Evolutionary conservation across 2,888 invertebrate species (phyloP), one percentile per base, ranked within the genome.

Genomic region (Cataglyphis cursor): DNA sequence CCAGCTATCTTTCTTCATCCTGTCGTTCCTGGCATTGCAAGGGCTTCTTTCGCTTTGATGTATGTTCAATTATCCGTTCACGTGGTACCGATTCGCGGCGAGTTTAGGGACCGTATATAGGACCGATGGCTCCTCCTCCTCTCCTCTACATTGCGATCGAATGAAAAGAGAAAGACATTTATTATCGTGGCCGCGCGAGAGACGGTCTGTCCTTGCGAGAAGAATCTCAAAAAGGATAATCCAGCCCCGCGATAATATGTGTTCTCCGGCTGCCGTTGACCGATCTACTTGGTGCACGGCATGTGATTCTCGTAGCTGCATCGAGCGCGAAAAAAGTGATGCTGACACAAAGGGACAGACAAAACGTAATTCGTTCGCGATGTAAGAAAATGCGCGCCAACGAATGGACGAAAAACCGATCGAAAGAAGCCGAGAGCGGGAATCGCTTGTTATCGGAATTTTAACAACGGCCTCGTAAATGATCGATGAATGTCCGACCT

Each of bases 41-140:
- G 85, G 75, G 66, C 74, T 85, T 76, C 85, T 88, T 75, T 85
- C 73, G 81, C 59, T 88, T 90, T 91, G 91, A 92, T 91, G 91
- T 92, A 90, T 89, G 92, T 92, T 92, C 92, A 92, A 92, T 93
- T 92, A 93, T 92, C 90, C 88, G 88, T 88, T 87, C 86, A 84
- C 88, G 90, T 85, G 89, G 86, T 85, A 73, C 70, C 72, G n/a
- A 68, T 76, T 41, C 41, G 28, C 10, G 57, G 68, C 76, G 35
- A 80, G 72, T 80, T 80, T 80, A 72, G 78, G 59, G 72, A 72
- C 72, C 72, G 72, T 72, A 78, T 72, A 80, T 72, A 72, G 72
- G 44, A 24, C 24, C 72, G 70, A 57, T 59, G 59, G 44, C 6
- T 35, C 15, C 59, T 66, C 48, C 38, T 54, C 68, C 76, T 31